phyloP scores from a whole-genome alignment of 1,140 invertebrate genomes.

The Drosophila ficusphila region DNA sequence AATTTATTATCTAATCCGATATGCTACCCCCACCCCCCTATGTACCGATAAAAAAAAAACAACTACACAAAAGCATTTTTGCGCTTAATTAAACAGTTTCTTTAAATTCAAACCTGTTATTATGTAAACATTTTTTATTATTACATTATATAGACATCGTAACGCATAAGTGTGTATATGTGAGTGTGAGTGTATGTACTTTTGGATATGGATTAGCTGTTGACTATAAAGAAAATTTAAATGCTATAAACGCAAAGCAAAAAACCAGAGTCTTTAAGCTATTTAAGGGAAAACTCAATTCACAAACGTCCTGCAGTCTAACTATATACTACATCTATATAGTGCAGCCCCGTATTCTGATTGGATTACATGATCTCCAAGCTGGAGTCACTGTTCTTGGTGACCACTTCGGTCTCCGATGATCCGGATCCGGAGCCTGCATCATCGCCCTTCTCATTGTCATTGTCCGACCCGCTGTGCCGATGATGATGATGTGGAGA shows the following conservation, averaged over 20 bases:
- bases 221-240: conserved; percentile 45
- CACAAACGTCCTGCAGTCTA: conserved; percentile 24
- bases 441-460: conserved; percentile 81
- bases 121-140: conserved; percentile 60
- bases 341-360: conserved; percentile 16
- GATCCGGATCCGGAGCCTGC: conserved; percentile 86
- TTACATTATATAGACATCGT: conserved; percentile 54
- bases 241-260: conserved; percentile 42
- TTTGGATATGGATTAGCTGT: conserved; percentile 62
- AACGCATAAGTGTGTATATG: conserved; percentile 46
- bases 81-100: conserved; percentile 65
- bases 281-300: conserved; percentile 32
- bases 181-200: conserved; percentile 53
- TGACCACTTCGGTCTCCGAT: conserved; percentile 88
- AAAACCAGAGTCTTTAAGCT: conserved; percentile 21
- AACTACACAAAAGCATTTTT: conserved; percentile 45
- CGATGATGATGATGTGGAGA: conserved; percentile 67
- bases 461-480: conserved; percentile 73
- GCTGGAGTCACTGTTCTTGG: conserved; percentile 89
- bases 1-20: conserved; percentile 55
- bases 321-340: conserved; percentile 17
- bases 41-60: conserved; percentile 40
- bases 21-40: conserved; percentile 26
- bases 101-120: conserved; percentile 69
- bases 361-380: conserved; percentile 87